Evolutionary conservation across 2,888 invertebrate species (phyloP).

Genomic region (Aelia acuminata): DNA sequence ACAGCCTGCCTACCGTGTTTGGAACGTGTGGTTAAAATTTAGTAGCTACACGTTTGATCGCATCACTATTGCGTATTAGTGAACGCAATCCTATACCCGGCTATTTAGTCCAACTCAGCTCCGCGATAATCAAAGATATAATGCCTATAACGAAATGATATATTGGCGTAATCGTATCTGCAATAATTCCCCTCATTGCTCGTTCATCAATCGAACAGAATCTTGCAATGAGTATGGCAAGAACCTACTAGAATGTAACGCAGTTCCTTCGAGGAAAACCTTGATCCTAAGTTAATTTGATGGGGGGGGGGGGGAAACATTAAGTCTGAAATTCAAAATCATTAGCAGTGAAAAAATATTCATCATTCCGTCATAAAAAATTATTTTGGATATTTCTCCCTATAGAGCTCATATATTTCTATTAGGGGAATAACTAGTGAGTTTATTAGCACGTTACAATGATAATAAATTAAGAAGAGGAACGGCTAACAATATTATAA

Average conservation of each 20-base stretch:
- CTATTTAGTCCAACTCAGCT: neutral
- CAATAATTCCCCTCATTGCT: neutral
- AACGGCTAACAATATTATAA: too few relatives aligned
- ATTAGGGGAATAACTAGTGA: too few relatives aligned
- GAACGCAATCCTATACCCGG: conserved; percentile 1
- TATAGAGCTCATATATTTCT: too few relatives aligned
- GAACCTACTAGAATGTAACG: neutral
- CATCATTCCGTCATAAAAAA: too few relatives aligned
- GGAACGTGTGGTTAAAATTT: conserved; percentile 20
- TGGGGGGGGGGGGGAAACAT: too few relatives aligned
- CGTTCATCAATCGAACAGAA: neutral
- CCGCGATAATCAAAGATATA: conserved; percentile 7
- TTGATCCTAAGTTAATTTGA: too few relatives aligned
- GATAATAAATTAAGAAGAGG: too few relatives aligned
- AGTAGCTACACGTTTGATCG: neutral
- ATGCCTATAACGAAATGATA: conserved; percentile 25
- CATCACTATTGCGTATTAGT: neutral
- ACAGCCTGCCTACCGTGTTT: neutral
- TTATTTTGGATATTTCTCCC: too few relatives aligned
- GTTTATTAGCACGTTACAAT: too few relatives aligned
- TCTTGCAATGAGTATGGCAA: neutral
- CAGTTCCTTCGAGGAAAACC: neutral
- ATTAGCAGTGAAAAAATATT: too few relatives aligned
- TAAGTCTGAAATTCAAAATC: too few relatives aligned
- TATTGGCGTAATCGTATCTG: neutral